phyloP scores from a whole-genome alignment of 2,888 invertebrate genomes.

The Eledone cirrhosa region DNA sequence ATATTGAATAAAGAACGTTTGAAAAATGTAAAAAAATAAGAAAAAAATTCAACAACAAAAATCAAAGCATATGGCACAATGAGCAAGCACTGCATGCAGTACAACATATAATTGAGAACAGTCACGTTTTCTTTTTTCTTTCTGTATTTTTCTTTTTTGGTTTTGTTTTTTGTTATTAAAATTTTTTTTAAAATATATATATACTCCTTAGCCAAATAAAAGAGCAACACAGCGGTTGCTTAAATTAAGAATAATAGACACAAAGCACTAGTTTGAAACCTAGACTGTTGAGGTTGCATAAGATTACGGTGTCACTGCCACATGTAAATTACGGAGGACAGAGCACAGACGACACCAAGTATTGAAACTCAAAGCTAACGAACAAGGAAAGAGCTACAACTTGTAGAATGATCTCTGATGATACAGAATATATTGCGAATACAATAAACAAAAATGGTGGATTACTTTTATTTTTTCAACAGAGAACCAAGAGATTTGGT shows the following conservation, averaged over 20 bases:
- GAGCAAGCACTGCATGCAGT: constrained; percentile 27
- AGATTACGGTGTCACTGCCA: constrained; percentile 26
- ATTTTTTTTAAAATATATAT: too few species aligned
- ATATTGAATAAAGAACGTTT: not conserved
- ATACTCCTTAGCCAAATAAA: constrained; percentile 21
- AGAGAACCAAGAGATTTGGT: constrained; percentile 11
- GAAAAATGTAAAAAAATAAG: constrained; percentile 24
- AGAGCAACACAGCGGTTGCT: constrained; percentile 19
- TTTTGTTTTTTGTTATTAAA: too few species aligned
- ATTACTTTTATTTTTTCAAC: constrained; percentile 18
- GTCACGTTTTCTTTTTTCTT: too few species aligned
- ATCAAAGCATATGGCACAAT: constrained; percentile 1
- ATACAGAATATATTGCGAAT: too few species aligned
- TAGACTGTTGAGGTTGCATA: constrained; percentile 21
- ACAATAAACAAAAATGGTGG: too few species aligned
- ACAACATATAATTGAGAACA: constrained; percentile 29
- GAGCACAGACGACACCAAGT: constrained; percentile 25
- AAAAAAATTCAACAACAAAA: constrained; percentile 3
- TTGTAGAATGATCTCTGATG: not conserved
- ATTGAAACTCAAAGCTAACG: constrained; percentile 22
- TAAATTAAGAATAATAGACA: constrained; percentile 19
- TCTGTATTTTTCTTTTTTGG: too few species aligned
- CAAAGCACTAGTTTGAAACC: constrained; percentile 21
- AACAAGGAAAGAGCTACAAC: constrained; percentile 21
- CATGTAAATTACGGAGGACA: constrained; percentile 21